Base-by-base conservation (phyloP, 2,113 vertebrate species). In the Channa argus region DNA sequence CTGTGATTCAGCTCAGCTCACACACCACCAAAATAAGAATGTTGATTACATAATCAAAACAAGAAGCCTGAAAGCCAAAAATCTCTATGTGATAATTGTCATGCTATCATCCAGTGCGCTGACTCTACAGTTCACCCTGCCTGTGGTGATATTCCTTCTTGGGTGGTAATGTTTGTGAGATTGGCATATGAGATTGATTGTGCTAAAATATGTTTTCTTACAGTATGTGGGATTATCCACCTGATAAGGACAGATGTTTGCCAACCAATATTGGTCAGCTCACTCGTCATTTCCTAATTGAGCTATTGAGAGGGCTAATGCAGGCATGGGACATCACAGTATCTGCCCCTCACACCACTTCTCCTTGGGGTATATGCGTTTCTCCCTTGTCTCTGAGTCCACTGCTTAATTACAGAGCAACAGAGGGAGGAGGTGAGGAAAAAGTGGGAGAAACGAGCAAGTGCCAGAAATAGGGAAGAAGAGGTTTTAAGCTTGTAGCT, bases 1-100 rank as follows among this genome's bases (percentile, higher is more conserved):
- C 70, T 66, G 69, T 74, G 70, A 76, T 84, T 83, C 82, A 82
- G 85, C 77, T 74, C 61, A 33, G 69, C 85, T 82, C 82, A 62
- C 67, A 84, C 83, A 15, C 76, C 84, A 82, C 61, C 70, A 79
- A 88, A 87, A 85, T 81, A 86, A 85, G 71, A 64, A 77, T 63
- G 75, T 52, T 68, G 83, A 86, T 92, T 90, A 80, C 76, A 80
- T 90, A 91, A 92, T 82, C 70, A 82, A 80, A 90, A 90, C 84
- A 73, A 83, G 66, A 77, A 49, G 71, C 68, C 71, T 51, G 54
- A 53, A 72, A 72, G 55, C 62, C 62, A 63, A 63, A 84, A 83
- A 79, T 41, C 59, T 37, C 74, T 75, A 73, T 88, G 71, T 77
- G 84, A 67, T 78, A 82, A 88, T 88, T 88, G 78, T 79, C 73